A percentile compares a stretch with the other conserved stretches of the same genome.
phyloP scores from a whole-genome alignment of 2,797 vertebrate genomes.

The Micromesistius poutassou region DNA sequence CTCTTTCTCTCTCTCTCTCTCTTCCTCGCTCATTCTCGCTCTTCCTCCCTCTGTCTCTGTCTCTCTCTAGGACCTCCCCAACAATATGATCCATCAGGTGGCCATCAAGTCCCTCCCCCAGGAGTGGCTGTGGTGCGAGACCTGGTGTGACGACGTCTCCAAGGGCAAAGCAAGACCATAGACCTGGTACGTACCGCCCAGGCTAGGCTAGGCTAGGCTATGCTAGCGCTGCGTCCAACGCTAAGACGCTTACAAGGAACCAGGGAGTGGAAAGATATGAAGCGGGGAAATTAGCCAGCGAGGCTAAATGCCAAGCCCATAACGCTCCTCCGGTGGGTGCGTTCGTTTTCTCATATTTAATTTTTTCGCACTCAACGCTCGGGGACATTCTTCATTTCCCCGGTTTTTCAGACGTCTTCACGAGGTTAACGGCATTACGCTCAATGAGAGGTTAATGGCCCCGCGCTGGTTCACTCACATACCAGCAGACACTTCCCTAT shows the following conservation, averaged over 20 bases:
- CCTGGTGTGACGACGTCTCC: slow-evolving; percentile 91
- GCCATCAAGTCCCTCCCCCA: slow-evolving; percentile 95
- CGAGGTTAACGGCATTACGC: not conserved
- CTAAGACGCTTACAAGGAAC: slow-evolving; percentile 76
- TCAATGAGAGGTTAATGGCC: not conserved
- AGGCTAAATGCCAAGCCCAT: not conserved
- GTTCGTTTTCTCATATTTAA: not conserved
- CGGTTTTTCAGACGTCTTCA: not conserved
- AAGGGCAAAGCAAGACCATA: slow-evolving; percentile 90
- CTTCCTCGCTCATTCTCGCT: not conserved
- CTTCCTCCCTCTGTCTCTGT: not conserved
- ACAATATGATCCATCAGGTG: slow-evolving; percentile 99
- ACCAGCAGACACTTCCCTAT: not conserved
- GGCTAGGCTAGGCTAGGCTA: slow-evolving; percentile 74
- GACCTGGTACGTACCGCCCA: slow-evolving; percentile 82
- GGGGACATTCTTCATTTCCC: not conserved
- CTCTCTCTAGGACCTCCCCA: slow-evolving; percentile 87
- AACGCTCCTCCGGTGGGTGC: not conserved
- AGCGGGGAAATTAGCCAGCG: not conserved
- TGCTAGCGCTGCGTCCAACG: slow-evolving; percentile 78
- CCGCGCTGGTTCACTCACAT: too few species aligned
- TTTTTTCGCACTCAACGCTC: not conserved
- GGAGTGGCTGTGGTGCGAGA: slow-evolving; percentile 99
- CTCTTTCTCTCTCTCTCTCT: slow-evolving; percentile 4
- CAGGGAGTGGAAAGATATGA: not conserved